Evolutionary conservation across 2,797 vertebrate genomes (phyloP), one percentile per base, ranked within the genome.

Genomic region (Holocentrus rufus): DNA sequence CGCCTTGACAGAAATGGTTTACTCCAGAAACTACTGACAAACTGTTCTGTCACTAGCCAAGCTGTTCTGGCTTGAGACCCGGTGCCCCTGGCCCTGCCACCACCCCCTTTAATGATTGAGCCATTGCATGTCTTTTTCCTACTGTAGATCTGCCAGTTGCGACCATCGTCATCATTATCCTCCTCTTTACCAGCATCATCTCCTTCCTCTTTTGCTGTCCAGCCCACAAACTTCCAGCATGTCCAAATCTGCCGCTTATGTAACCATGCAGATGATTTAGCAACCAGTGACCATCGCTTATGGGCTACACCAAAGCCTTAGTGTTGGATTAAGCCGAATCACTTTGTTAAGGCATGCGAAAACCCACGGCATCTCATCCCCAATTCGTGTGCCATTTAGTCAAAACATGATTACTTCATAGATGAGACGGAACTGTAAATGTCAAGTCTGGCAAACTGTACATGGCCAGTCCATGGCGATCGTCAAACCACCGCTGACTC

Each of bases 191-290:
- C 20, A 20, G 20, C 70, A 42, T n/a, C 58, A 65, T 65, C 62
- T 39, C 53, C 53, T 6, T 13, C 15, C 15, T 46, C 44, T 13
- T 5, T 46, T 4, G 39, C 70, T 23, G 50, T 53, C 64, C 87
- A 72, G 78, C 85, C 84, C 83, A 89, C 85, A 85, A 87, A 86
- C 84, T 89, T 88, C 83, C 87, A 90, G 67, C 76, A 75, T 74
- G 76, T 85, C 78, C 84, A 89, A 82, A 88, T 88, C 74, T 69
- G 84, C 79, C 2, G 63, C 69, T 91, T 92, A 91, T 85, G 86
- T 91, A 92, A 92, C 85, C 85, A 55, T 83, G 87, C 86, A 81
- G 85, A 87, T 71, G 80, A 80, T 85, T 75, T 65, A 84, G 66
- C 78, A 81, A 74, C 31, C 76, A 64, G 83, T 64, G 79, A 62